Conservation (phyloP, 2,888 invertebrate species). For the Taenaris catops region DNA sequence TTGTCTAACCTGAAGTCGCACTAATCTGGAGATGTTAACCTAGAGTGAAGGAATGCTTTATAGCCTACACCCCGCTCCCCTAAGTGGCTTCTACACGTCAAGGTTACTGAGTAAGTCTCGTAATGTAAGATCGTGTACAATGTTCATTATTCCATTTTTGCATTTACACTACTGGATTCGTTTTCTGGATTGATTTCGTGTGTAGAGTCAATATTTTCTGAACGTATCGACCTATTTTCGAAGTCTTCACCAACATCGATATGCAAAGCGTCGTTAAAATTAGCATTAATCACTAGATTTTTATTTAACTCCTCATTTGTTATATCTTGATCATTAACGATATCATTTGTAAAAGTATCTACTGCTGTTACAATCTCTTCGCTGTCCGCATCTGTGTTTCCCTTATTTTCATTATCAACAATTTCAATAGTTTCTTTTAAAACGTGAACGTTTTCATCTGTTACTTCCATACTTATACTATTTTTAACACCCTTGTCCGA, state of each 20-base stretch:
- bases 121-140: no score
- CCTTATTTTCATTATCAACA: slow-evolving; percentile 37
- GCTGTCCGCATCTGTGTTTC: slow-evolving; percentile 23
- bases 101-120: no score
- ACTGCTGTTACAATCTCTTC: slow-evolving; percentile 4
- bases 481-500: slow-evolving; percentile 53
- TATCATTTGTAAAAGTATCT: no score
- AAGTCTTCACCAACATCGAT: neutral
- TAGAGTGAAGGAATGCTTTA: no score
- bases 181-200: neutral
- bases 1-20: no score
- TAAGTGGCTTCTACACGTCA: no score
- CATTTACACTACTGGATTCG: neutral
- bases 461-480: slow-evolving; percentile 68
- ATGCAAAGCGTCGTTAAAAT: slow-evolving; percentile 1
- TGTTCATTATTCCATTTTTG: neutral
- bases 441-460: slow-evolving; percentile 53
- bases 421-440: slow-evolving; percentile 54
- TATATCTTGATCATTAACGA: slow-evolving; percentile 1
- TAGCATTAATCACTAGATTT: slow-evolving; percentile 1
- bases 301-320: slow-evolving; percentile 7
- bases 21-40: no score
- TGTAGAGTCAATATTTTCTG: slow-evolving; percentile 2
- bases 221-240: neutral
- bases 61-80: no score